phyloP scores from a whole-genome alignment of 2,888 invertebrate genomes.

The Ophion obscuratus region DNA sequence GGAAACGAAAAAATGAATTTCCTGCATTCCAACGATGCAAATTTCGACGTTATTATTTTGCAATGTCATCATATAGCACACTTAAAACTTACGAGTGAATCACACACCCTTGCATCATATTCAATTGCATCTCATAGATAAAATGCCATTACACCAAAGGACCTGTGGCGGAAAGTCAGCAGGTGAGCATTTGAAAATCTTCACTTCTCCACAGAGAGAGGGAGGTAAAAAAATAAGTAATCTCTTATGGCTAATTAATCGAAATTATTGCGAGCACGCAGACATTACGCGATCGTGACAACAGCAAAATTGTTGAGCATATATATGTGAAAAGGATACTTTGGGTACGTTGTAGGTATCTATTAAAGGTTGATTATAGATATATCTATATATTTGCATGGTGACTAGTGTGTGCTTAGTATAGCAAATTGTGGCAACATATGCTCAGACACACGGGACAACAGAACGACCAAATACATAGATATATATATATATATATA shows the following conservation, averaged over 20 bases:
- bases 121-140: no score
- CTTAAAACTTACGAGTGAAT: no score
- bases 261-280: conserved; percentile 30
- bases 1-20: no score
- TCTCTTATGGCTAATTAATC: conserved; percentile 50
- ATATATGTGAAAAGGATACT: neutral
- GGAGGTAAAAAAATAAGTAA: conserved; percentile 18
- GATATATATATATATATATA: conserved; percentile 8
- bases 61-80: no score
- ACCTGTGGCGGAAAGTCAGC: no score
- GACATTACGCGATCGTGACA: conserved; percentile 39
- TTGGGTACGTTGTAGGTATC: neutral
- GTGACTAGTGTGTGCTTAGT: conserved; percentile 18
- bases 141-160: no score
- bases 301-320: conserved; percentile 33
- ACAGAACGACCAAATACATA: conserved; percentile 37
- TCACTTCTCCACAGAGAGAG: neutral
- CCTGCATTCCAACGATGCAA: no score
- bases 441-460: conserved; percentile 81
- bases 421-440: conserved; percentile 81
- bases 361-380: neutral
- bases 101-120: no score
- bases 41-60: no score
- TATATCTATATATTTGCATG: conserved; percentile 1
- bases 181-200: no score